These are phyloP conservation scores for Chymomyza costata DNA, from an alignment of 1,140 invertebrate species.

Conservation along the genomic window DNA sequence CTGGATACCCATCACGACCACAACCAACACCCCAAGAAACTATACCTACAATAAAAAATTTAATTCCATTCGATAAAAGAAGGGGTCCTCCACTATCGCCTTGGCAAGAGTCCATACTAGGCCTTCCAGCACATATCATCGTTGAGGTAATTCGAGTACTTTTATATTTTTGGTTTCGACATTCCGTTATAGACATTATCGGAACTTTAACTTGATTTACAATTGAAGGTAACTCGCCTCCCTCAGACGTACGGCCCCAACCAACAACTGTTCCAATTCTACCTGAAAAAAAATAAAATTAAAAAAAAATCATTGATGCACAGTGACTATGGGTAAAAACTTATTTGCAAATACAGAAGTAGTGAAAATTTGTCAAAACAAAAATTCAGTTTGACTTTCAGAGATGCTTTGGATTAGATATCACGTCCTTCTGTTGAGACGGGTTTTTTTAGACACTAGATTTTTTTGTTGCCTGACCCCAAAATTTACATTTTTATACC, in stretches of 20 bases:
- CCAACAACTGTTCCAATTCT: conserved; percentile 83
- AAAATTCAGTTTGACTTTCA: too few species aligned
- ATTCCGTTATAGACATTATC: conserved; percentile 85
- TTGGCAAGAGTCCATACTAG: conserved; percentile 88
- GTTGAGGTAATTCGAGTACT: conserved; percentile 86
- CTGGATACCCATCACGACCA: conserved; percentile 79
- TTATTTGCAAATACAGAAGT: too few species aligned
- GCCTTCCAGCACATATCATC: conserved; percentile 87
- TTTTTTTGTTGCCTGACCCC: too few species aligned
- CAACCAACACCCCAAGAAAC: conserved; percentile 84
- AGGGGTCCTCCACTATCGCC: conserved; percentile 90
- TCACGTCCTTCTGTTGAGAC: too few species aligned
- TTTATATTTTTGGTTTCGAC: conserved; percentile 87
- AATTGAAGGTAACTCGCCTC: conserved; percentile 85
- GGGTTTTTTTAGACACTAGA: too few species aligned
- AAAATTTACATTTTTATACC: too few species aligned
- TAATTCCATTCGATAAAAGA: conserved; percentile 82
- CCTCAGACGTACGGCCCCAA: conserved; percentile 88
- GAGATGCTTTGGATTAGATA: too few species aligned
- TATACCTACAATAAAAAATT: conserved; percentile 84
- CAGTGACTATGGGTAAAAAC: too few species aligned
- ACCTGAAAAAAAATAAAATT: conserved; percentile 32
- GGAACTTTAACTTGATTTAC: conserved; percentile 91
- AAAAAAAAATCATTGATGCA: too few species aligned
- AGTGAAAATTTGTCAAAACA: too few species aligned